Evolutionary conservation across 2,888 invertebrate species (phyloP).

Genomic region (Junonia oenone): DNA sequence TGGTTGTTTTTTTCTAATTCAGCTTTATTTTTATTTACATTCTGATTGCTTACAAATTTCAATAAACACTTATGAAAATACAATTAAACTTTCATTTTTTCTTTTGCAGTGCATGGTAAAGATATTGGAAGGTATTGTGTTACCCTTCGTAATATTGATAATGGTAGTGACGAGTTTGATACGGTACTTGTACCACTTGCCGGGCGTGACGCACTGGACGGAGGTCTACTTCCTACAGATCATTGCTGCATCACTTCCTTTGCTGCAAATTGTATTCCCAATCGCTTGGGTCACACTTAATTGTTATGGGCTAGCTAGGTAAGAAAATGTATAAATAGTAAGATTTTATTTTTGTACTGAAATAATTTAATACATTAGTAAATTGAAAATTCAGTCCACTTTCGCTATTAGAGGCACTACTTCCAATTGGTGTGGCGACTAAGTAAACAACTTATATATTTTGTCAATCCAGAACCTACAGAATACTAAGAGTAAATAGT

Average conservation of each 20-base stretch:
- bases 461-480: too few species aligned
- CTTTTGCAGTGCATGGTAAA: constrained; percentile 82
- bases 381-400: too few species aligned
- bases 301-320: constrained; percentile 90
- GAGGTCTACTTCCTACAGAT: constrained; percentile 87
- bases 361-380: too few species aligned
- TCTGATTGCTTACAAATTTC: too few species aligned
- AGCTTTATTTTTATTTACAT: too few species aligned
- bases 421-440: too few species aligned
- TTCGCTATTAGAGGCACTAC: too few species aligned
- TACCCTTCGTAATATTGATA: constrained; percentile 82
- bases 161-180: constrained; percentile 83
- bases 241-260: constrained; percentile 87
- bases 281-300: constrained; percentile 92
- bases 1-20: too few species aligned
- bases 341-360: too few species aligned
- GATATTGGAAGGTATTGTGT: constrained; percentile 87
- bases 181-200: constrained; percentile 82
- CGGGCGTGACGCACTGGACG: constrained; percentile 84
- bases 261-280: constrained; percentile 92
- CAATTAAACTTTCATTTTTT: constrained; percentile 25
- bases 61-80: too few species aligned
- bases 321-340: constrained; percentile 32
- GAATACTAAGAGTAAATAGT: too few species aligned
- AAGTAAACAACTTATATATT: too few species aligned